Evolutionary conservation across 2,113 vertebrate species (phyloP).

Genomic region (Glaucomys volans): DNA sequence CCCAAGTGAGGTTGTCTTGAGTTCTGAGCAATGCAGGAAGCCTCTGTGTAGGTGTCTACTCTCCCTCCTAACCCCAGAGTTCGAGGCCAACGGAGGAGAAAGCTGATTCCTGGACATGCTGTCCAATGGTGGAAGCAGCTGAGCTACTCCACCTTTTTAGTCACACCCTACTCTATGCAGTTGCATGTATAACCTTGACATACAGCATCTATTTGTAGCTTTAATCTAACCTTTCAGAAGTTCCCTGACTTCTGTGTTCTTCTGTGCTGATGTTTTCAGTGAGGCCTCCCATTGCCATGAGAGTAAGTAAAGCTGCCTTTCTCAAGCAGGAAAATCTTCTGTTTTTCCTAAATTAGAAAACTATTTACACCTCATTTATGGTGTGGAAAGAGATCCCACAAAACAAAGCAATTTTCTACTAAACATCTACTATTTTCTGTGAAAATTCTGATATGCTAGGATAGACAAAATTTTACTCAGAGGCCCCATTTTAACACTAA

Average conservation of each 20-base stretch:
- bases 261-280: not conserved
- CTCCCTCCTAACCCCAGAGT: not conserved
- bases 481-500: not conserved
- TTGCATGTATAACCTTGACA: not conserved
- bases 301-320: not conserved
- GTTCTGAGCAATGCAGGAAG: not conserved
- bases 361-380: slow-evolving; percentile 13
- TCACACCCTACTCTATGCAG: not conserved
- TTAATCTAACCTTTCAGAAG: not conserved
- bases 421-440: slow-evolving; percentile 35
- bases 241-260: not conserved
- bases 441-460: not conserved
- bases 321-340: not conserved
- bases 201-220: not conserved
- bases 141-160: not conserved
- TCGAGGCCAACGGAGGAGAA: not conserved
- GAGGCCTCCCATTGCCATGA: not conserved
- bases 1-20: not conserved
- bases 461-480: slow-evolving; percentile 27
- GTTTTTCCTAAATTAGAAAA: slow-evolving; percentile 21
- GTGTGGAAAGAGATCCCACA: not conserved
- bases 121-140: not conserved
- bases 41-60: fast-evolving
- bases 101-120: not conserved
- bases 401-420: slow-evolving; percentile 34